Base-by-base conservation (phyloP, 2,888 invertebrate species). In the Penaeus monodon region DNA sequence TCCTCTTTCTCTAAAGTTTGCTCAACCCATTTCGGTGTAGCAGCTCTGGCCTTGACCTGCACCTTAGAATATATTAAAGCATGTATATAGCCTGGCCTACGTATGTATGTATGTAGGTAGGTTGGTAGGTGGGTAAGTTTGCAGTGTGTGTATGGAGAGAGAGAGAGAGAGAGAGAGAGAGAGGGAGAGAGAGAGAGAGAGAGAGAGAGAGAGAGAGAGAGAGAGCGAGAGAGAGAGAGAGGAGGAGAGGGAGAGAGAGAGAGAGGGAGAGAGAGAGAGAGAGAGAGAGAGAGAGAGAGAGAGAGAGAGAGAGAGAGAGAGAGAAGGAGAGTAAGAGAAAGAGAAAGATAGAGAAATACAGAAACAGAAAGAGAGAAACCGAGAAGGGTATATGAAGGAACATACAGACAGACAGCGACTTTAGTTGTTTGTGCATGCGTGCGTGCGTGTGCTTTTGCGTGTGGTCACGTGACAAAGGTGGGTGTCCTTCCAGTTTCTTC, bases 141-240 rank as follows among this genome's bases (percentile, higher is more conserved):
- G 44, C 38, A 38, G 4, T 10, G 44, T 3, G 73, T 10, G 29
- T 24, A 7, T 24, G 4, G 4, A 6, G 1, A 79, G n/a, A 38
- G n/a, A 79, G 79, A 57, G 27, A 79, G 79, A 79, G 2, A 27
- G 79, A 79, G 12, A 63, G 64, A 27, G 27, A 79, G 8, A 8
- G 14, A 44, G n/a, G 24, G 38, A 38, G 38, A 33, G 17, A 38
- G 38, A 33, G 76, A 76, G 2, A 7, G 38, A 2, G 8, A 29
- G 38, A 10, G 3, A 76, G 17, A 29, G 38, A 17, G 20, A 24
- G 38, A 22, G 44, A 76, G 76, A 38, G 12, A 33, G 76, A 44
- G 14, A 4, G 44, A 44, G 38, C 2, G 44, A 33, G 76, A 76
- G 17, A 76, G 44, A 76, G 12, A 76, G 17, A 12, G 44, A 76